A percentile compares a stretch with the other conserved stretches of the same genome.
Evolutionary conservation across 2,888 invertebrate species (phyloP).

Genomic region (Diarsia mendica): DNA sequence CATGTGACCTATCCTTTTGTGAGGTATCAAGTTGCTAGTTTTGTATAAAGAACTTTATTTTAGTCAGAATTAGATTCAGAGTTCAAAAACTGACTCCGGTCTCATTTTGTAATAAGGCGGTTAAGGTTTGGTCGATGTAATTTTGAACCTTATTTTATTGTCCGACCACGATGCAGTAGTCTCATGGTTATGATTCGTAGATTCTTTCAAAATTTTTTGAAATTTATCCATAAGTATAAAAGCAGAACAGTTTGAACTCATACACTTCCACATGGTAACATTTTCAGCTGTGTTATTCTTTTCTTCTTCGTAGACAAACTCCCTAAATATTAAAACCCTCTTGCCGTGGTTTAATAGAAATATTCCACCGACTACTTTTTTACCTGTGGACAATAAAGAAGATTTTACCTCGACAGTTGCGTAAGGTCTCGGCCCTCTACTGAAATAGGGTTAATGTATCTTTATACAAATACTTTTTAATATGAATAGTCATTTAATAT

Average conservation of each 20-base stretch:
- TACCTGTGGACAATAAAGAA: conserved; percentile 19
- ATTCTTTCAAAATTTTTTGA: conserved; percentile 56
- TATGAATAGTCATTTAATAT: neutral
- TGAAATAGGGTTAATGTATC: neutral
- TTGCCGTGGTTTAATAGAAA: conserved; percentile 69
- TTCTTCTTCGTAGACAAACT: conserved; percentile 67
- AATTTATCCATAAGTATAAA: conserved; percentile 67
- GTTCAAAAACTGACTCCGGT: neutral
- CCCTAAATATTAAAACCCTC: conserved; percentile 69
- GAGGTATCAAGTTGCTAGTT: neutral
- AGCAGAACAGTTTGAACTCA: conserved; percentile 61
- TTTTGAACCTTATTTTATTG: conserved; percentile 48
- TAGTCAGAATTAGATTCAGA: neutral
- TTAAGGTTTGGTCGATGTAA: neutral
- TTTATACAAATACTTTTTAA: neutral
- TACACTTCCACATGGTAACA: conserved; percentile 55
- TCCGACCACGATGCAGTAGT: conserved; percentile 56
- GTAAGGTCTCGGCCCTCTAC: neutral
- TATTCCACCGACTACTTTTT: conserved; percentile 72
- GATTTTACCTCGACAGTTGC: neutral
- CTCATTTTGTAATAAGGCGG: neutral
- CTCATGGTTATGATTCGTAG: conserved; percentile 66
- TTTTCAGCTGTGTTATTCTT: conserved; percentile 5
- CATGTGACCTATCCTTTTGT: neutral
- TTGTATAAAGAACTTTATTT: neutral